These are phyloP conservation scores for Atrichornis clamosus DNA, from an alignment of 2,113 vertebrate species.

Conservation along the genomic window DNA sequence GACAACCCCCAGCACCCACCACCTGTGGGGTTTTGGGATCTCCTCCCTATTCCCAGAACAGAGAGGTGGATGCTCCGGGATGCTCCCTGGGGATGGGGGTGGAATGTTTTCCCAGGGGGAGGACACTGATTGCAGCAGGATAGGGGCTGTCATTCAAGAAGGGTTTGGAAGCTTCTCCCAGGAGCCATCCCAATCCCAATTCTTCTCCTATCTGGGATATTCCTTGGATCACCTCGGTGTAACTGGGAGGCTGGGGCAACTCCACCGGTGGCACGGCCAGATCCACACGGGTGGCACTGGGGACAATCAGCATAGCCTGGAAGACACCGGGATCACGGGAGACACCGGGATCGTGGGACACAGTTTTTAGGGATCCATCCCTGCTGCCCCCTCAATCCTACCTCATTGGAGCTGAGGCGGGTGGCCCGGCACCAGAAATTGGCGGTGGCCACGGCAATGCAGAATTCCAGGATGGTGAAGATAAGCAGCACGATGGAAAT, in stretches of 20 bases:
- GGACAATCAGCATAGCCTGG: conserved; percentile 51
- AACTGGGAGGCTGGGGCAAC: conserved; percentile 38
- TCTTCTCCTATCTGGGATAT: not conserved
- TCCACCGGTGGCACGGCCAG: not conserved
- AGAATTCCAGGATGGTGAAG: conserved; percentile 64
- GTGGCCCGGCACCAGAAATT: conserved; percentile 52
- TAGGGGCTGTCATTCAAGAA: not conserved
- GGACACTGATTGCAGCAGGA: not conserved
- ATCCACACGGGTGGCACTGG: not conserved
- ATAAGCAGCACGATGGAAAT: conserved; percentile 59
- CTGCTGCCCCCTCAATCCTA: not conserved
- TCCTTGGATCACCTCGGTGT: conserved; percentile 22
- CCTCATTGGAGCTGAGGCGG: conserved; percentile 29
- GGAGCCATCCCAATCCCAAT: not conserved
- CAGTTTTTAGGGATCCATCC: not conserved
- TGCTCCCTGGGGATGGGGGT: not conserved
- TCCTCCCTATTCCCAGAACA: not conserved
- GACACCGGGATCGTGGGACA: not conserved
- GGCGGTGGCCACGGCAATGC: conserved; percentile 9
- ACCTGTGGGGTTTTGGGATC: accelerated
- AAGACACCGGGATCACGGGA: not conserved
- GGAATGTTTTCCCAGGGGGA: not conserved
- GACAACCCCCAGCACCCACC: not conserved
- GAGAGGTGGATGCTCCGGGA: accelerated
- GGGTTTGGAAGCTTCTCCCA: not conserved